Evolutionary conservation across 1,140 invertebrate species (phyloP), one percentile per base, ranked within the genome.

Genomic region (Leguminivora glycinivorella): DNA sequence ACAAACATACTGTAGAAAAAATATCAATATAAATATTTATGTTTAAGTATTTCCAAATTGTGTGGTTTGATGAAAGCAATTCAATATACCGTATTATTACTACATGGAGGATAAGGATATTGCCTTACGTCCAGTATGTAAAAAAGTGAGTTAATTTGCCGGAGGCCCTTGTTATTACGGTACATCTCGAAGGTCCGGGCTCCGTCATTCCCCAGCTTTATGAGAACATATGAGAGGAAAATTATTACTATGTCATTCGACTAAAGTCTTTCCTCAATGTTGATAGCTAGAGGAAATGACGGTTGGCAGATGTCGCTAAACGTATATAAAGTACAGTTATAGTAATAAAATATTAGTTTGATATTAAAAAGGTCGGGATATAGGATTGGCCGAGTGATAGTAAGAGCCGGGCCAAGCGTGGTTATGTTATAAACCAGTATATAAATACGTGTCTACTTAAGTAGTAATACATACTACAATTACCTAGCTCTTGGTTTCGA

Each of bases 181-280:
- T 67, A 69, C 71, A 75, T 68, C 72, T 66, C 58, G 60, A 63
- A 66, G 47, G 63, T 68, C 67, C 72, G 58, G 70, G 56, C 40
- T 63, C 43, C 63, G 58, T 34, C 63, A 75, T 70, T 69, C 66
- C 58, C 52, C 69, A 75, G 73, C 70, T 83, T 83, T 83, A 81
- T 83, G 79, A n/a, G 78, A 78, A 81, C 76, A 83, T 83, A 81
- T 77, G 76, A 74, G 71, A 68, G 73, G 67, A 75, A 81, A 83
- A 78, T 83, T 81, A 83, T 83, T 81, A 81, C 76, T 72, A 71
- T 79, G 78, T 80, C 78, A 80, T 81, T 80, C 75, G 76, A 78
- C 76, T 80, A 79, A 80, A 81, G 80, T 81, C 72, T 73, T 56
- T 69, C 74, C 72, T 71, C 75, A 80, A 79, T 75, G 75, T 79